Evolutionary conservation across 2,888 invertebrate genomes (phyloP), one percentile per base, ranked within the genome.

Genomic region (Drepanosiphum platanoidis): DNA sequence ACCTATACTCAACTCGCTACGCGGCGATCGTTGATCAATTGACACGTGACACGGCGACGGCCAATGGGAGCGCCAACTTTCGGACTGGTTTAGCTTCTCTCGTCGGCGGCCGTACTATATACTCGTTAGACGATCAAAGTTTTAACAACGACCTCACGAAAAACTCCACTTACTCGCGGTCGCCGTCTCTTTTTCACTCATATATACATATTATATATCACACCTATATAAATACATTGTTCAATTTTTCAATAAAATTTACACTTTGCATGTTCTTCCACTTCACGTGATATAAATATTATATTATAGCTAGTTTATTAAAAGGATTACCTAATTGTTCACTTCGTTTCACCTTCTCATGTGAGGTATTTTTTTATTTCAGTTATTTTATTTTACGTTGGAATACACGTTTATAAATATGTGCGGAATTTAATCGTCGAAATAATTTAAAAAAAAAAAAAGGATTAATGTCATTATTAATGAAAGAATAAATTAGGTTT

Each of bases 381-480:
- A 7, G 22, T 61, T 61, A 9, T 61, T 61, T 61, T 27, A 61
- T 61, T n/a, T 9, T n/a, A 61, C 61, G 9, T 61, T 15, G 11
- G 11, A 32, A 68, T 34, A 4, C 34, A 34, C 22, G 70, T n/a
- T 34, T 30, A 39, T 61, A 61, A 61, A n/a, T 61, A 27, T 18
- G 27, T 9, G 75, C 36, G 58, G 36, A 77, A 61, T 34, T 77
- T 77, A 77, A 77, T 61, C 77, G 30, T 30, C 77, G 22, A 77
- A 61, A 77, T 77, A 77, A 61, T 61, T 61, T 15, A 27, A 77
- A 77, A 64, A 77, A 77, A 64, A 77, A 36, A 77, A 61, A 22
- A 39, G 61, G 27, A 64, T 61, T 77, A 61, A 77, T 77, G 77
- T 77, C 77, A 77, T 77, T 77, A 77, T 77, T 39, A 77, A 77